Conservation (phyloP, 1,140 invertebrate species). For the Bicyclus anynana region DNA sequence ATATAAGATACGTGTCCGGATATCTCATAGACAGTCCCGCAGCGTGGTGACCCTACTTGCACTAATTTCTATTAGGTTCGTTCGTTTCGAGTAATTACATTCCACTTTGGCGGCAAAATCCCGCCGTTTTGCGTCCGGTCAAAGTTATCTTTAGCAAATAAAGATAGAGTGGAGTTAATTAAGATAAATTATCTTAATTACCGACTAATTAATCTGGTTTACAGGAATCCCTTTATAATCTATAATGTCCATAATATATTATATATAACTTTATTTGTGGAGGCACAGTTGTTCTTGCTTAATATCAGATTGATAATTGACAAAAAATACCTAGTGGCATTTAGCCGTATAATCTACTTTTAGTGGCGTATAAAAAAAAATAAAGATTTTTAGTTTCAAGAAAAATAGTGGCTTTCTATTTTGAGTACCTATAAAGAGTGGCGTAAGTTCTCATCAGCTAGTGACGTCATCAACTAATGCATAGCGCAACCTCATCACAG, state of each 20-base stretch:
- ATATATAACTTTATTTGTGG: no score
- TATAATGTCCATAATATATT: no score
- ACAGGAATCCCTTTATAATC: no score
- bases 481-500: conserved; percentile 52
- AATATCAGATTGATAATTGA: no score
- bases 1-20: no score
- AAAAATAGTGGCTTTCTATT: no score
- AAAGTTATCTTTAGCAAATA: conserved; percentile 34
- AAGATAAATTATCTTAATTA: conserved; percentile 32
- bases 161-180: not conserved
- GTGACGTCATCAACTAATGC: conserved; percentile 64
- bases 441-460: conserved; percentile 20
- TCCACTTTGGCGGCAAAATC: conserved; percentile 47
- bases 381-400: no score
- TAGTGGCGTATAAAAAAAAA: no score
- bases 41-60: conserved; percentile 36
- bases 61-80: conserved; percentile 44
- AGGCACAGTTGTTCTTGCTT: no score
- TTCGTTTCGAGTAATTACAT: conserved; percentile 60
- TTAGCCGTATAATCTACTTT: no score
- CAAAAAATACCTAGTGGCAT: no score
- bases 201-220: no score
- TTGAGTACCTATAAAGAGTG: conserved; percentile 25
- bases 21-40: not conserved
- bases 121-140: conserved; percentile 42